Evolutionary conservation across 2,888 invertebrate species (phyloP).

Genomic region (Himalopsyche kuldschensis): DNA sequence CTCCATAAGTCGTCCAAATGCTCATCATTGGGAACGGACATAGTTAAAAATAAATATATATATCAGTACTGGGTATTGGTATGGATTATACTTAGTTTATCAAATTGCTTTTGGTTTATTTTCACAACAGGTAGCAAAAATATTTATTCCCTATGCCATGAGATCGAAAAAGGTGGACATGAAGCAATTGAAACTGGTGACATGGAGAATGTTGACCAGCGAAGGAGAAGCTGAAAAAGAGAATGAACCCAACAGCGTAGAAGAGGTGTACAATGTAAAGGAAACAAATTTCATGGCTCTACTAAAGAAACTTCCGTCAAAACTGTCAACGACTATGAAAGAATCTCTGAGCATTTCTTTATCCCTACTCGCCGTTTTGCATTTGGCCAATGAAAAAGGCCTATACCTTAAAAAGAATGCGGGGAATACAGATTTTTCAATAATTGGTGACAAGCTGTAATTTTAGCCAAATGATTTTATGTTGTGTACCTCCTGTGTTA

Average conservation of each 20-base stretch:
- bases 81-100: too few species aligned
- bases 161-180: slow-evolving; percentile 86
- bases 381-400: slow-evolving; percentile 81
- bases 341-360: slow-evolving; percentile 77
- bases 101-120: background rate
- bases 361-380: slow-evolving; percentile 78
- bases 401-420: slow-evolving; percentile 58
- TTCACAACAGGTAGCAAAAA: slow-evolving; percentile 64
- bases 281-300: slow-evolving; percentile 59
- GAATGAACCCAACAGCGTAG: slow-evolving; percentile 40
- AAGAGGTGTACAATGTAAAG: slow-evolving; percentile 48
- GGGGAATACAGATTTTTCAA: slow-evolving; percentile 59
- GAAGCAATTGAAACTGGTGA: slow-evolving; percentile 75
- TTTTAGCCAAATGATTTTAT: slow-evolving; percentile 29
- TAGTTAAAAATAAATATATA: background rate
- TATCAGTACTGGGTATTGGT: too few species aligned
- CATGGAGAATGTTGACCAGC: slow-evolving; percentile 67
- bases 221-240: slow-evolving; percentile 45
- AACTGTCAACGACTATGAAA: slow-evolving; percentile 63
- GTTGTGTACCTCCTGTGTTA: slow-evolving; percentile 39
- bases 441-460: slow-evolving; percentile 44
- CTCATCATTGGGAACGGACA: too few species aligned
- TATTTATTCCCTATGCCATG: slow-evolving; percentile 77
- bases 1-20: too few species aligned
- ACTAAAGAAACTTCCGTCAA: slow-evolving; percentile 61